phyloP scores from a whole-genome alignment of 2,113 vertebrate species.

The Sinocyclocheilus rhinocerous region DNA sequence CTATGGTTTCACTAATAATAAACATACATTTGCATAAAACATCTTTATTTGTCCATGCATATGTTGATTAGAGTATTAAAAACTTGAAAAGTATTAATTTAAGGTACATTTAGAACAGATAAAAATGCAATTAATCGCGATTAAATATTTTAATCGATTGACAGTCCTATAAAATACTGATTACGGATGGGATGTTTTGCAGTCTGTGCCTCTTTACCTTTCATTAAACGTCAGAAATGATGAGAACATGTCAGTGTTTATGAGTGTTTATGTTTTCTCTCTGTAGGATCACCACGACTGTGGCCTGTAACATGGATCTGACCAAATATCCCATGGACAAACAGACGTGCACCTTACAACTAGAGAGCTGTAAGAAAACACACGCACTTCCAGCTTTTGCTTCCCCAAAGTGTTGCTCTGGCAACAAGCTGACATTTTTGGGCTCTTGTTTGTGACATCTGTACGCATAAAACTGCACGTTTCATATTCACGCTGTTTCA shows the following conservation, averaged over 20 bases:
- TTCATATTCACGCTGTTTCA: constrained; percentile 12
- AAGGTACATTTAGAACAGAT: no score
- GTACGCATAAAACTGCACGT: neutral
- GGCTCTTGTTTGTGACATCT: constrained; percentile 26
- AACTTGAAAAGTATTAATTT: no score
- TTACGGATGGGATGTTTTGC: neutral
- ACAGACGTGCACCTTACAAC: constrained; percentile 88
- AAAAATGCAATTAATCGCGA: no score
- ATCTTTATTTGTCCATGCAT: no score
- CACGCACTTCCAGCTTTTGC: neutral
- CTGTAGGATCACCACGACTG: constrained; percentile 86
- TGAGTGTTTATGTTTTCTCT: constrained; percentile 16
- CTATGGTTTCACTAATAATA: no score
- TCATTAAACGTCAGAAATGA: neutral
- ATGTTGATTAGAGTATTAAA: no score
- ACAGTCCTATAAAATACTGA: neutral
- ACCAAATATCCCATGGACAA: constrained; percentile 94
- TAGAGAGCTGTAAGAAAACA: constrained; percentile 89
- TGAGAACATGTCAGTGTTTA: neutral
- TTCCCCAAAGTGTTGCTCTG: constrained; percentile 41
- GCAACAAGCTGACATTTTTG: constrained; percentile 30
- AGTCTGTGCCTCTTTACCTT: neutral
- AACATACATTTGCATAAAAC: no score
- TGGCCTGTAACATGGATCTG: constrained; percentile 91
- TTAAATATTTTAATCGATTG: no score